Conservation (phyloP, 1,140 invertebrate genomes). For the Caenorhabditis inopinata region DNA sequence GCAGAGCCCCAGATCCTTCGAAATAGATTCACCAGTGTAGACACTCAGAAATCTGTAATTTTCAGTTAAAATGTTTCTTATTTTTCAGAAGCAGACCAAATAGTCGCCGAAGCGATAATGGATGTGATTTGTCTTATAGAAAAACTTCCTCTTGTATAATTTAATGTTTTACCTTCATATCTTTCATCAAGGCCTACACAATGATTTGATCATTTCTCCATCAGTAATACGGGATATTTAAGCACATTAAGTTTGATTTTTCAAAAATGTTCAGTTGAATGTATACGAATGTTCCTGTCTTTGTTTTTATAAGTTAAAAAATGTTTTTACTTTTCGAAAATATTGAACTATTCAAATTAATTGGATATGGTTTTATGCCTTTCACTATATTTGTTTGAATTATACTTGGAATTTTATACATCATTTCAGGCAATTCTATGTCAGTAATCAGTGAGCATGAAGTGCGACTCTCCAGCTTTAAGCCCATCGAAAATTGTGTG, state of each 20-base stretch:
- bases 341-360: no score
- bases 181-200: neutral
- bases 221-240: neutral
- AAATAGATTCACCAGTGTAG: no score
- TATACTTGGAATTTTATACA: neutral
- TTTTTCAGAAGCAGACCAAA: neutral
- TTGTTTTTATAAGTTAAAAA: neutral
- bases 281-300: no score
- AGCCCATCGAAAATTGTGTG: conserved; percentile 34
- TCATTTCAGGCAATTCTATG: neutral
- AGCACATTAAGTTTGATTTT: neutral
- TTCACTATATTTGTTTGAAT: neutral
- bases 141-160: neutral
- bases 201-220: neutral
- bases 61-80: no score
- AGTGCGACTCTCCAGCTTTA: conserved; percentile 39
- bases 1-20: no score
- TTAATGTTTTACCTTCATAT: neutral
- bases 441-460: conserved; percentile 21
- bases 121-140: neutral
- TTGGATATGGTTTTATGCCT: neutral
- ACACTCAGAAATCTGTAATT: no score
- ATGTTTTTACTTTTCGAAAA: no score
- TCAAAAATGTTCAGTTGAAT: neutral
- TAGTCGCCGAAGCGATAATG: neutral